Evolutionary conservation across 2,888 invertebrate genomes (phyloP).

Genomic region (Drosophila algonquin): DNA sequence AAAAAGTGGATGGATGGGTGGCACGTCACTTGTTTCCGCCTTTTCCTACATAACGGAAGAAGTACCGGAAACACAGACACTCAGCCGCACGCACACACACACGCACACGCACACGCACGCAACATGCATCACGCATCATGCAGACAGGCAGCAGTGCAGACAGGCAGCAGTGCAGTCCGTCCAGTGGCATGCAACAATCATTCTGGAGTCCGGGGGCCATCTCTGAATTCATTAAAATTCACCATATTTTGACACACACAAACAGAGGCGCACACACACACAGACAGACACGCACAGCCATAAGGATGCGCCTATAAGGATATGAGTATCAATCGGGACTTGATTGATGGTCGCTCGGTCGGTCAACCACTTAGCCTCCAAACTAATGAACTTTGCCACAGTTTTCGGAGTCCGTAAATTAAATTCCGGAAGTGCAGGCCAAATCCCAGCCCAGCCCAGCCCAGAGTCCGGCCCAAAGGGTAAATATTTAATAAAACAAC

Average conservation of each 20-base stretch:
- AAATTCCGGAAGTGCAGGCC: conserved; percentile 60
- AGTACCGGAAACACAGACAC: conserved; percentile 30
- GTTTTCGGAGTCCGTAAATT: conserved; percentile 56
- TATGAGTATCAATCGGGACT: neutral
- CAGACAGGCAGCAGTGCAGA: neutral
- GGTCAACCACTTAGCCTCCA: conserved; percentile 41
- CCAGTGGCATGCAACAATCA: conserved; percentile 43
- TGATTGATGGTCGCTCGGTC: neutral
- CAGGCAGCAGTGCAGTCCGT: neutral
- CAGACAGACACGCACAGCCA: neutral
- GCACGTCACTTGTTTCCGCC: conserved; percentile 75
- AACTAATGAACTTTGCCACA: conserved; percentile 68
- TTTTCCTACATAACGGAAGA: conserved; percentile 65
- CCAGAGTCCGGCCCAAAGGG: conserved; percentile 27
- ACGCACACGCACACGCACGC: conserved; percentile 22
- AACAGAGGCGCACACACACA: conserved; percentile 28
- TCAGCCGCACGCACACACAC: conserved; percentile 24
- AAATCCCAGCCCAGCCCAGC: conserved; percentile 16
- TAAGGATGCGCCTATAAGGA: neutral
- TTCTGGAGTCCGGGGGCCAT: conserved; percentile 22
- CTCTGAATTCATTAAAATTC: conserved; percentile 72
- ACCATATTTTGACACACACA: conserved; percentile 42
- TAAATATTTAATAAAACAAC: conserved; percentile 77
- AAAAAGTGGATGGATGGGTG: conserved; percentile 10
- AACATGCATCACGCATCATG: conserved; percentile 13